Base-by-base conservation (phyloP, 2,113 vertebrate genomes). In the Zingel zingel region DNA sequence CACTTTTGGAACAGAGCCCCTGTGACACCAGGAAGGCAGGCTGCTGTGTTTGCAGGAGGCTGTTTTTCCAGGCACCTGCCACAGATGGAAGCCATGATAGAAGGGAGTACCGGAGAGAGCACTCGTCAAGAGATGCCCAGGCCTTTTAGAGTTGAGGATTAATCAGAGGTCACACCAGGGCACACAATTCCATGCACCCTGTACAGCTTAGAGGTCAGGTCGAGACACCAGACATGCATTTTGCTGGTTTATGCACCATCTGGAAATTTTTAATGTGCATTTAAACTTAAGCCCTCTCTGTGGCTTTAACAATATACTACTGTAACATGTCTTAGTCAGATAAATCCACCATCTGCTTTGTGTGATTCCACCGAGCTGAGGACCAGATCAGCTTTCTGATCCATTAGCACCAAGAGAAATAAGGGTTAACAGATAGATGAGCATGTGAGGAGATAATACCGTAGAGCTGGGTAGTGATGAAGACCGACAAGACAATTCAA, bases 321-420 rank as follows among this genome's bases (percentile, higher is more conserved):
- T 69, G 7, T 27, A n/a, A 33, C 58, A 66, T 25, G 64, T 70
- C 84, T 82, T 65, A 68, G 69, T 74, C 69, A 50, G 70, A 36
- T 77, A 77, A 87, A 77, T 54, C 77, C 81, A 21, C 64, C 76
- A 74, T 84, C 76, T 74, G 85, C 82, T 53, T 76, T 71, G 54
- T 54, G 25, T 72, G 54, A 50, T 67, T 21, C 43, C 73, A 48
- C 23, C 4, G 8, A 19, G 25, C 15, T 12, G 21, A 54, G 67
- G 16, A 53, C 64, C 33, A 79, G 47, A 62, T 79, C 61, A 62
- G 68, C 63, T 62, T 13, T 57, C 14, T 63, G 56, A 47, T 68
- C 74, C 78, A 77, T 79, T 74, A 76, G 77, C 33, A 59, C 15
- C 6, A 16, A 47, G n/a, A 66, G 14, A 59, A 30, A 30, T 10